A percentile compares a stretch with the other conserved stretches of the same genome.
Conservation (phyloP, 2,113 vertebrate species). For the Archocentrus centrarchus region DNA sequence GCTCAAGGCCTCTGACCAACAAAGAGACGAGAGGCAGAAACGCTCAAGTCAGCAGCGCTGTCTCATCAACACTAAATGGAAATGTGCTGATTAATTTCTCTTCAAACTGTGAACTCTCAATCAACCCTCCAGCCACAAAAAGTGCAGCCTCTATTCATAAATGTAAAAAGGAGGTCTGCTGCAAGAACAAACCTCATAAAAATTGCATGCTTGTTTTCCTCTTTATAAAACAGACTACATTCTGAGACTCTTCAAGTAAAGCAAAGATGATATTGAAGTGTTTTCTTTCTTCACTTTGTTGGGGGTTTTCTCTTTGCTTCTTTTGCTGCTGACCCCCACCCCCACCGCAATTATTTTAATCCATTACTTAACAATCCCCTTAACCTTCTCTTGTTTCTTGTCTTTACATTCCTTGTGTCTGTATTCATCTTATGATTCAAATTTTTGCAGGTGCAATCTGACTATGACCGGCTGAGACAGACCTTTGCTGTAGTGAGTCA, state of each 20-base stretch:
- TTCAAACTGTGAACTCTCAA: conserved; percentile 54
- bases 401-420: conserved; percentile 3
- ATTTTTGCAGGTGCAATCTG: conserved; percentile 82
- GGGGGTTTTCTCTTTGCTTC: neutral
- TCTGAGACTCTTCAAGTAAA: conserved; percentile 15
- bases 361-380: neutral
- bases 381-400: conserved; percentile 1
- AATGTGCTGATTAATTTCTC: conserved; percentile 71
- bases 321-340: neutral
- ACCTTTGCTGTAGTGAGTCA: conserved; percentile 81
- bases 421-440: neutral
- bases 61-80: conserved; percentile 63
- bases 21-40: conserved; percentile 41
- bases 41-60: conserved; percentile 64
- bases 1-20: conserved; percentile 52
- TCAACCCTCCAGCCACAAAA: conserved; percentile 49
- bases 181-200: conserved; percentile 45
- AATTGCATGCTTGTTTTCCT: conserved; percentile 27
- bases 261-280: conserved; percentile 2
- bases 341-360: neutral
- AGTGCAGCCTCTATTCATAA: conserved; percentile 39
- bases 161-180: conserved; percentile 44
- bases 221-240: neutral
- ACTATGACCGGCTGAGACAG: conserved; percentile 84
- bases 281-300: neutral